phyloP scores from a whole-genome alignment of 2,113 vertebrate species.

The Castor canadensis region DNA sequence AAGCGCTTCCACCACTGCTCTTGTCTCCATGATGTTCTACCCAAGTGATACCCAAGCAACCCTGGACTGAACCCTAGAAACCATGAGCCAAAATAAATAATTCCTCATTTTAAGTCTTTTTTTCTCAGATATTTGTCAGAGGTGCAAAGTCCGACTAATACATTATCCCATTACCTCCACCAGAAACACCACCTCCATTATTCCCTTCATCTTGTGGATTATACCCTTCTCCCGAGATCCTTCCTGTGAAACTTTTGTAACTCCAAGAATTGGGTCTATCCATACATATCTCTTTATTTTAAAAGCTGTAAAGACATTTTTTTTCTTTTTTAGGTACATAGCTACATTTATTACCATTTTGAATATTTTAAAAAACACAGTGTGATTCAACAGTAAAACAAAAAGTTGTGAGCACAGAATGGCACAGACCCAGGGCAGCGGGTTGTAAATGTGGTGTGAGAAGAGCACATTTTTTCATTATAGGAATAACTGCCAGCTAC shows the following conservation, averaged over 20 bases:
- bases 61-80: no score
- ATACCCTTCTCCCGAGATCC: background rate
- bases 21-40: background rate
- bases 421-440: constrained; percentile 15
- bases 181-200: background rate
- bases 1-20: no score
- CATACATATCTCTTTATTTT: background rate
- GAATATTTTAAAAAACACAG: constrained; percentile 14
- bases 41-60: no score
- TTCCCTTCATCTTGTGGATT: background rate
- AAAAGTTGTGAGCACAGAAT: constrained; percentile 11
- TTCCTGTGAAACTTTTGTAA: background rate
- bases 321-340: background rate
- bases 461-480: constrained; percentile 37
- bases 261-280: background rate
- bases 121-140: no score
- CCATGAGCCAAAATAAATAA: no score
- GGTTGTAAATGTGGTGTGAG: background rate
- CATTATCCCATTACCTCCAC: background rate
- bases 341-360: constrained; percentile 33
- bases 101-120: no score
- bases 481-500: constrained; percentile 2
- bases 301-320: constrained; percentile 3
- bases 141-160: no score
- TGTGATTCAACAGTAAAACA: constrained; percentile 18